Evolutionary conservation across 1,140 invertebrate genomes (phyloP).

Genomic region (Ips nitidus): DNA sequence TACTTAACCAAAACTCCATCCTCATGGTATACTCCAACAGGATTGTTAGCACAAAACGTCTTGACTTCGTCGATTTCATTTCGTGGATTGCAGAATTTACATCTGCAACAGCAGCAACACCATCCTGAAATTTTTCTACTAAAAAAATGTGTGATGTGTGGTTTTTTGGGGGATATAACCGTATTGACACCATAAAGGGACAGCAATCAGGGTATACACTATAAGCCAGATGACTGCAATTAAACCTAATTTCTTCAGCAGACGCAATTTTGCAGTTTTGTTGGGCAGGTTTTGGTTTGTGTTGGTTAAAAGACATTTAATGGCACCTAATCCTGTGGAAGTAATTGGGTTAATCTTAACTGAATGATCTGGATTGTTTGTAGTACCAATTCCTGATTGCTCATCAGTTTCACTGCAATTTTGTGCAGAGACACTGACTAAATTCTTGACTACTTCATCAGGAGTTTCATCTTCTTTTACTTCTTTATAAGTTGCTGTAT

Average conservation of each 20-base stretch:
- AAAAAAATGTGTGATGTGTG: background rate
- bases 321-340: constrained; percentile 39
- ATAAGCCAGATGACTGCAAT: constrained; percentile 45
- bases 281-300: constrained; percentile 31
- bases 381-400: no score
- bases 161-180: constrained; percentile 33
- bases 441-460: constrained; percentile 42
- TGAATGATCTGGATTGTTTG: background rate
- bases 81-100: constrained; percentile 46
- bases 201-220: constrained; percentile 47
- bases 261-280: constrained; percentile 34
- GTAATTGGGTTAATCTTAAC: background rate
- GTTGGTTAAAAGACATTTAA: constrained; percentile 44
- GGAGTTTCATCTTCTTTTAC: constrained; percentile 47
- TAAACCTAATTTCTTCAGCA: constrained; percentile 37
- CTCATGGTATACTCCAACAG: constrained; percentile 42
- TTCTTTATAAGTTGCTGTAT: constrained; percentile 45
- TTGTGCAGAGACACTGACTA: constrained; percentile 38
- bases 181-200: constrained; percentile 49
- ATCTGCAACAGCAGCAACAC: constrained; percentile 50
- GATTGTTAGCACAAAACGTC: constrained; percentile 46
- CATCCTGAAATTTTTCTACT: constrained; percentile 40
- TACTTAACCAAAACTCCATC: constrained; percentile 42
- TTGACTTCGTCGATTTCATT: constrained; percentile 46
- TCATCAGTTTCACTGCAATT: constrained; percentile 44